Evolutionary conservation across 2,113 vertebrate genomes (phyloP).

Genomic region (Ctenomys sociabilis): DNA sequence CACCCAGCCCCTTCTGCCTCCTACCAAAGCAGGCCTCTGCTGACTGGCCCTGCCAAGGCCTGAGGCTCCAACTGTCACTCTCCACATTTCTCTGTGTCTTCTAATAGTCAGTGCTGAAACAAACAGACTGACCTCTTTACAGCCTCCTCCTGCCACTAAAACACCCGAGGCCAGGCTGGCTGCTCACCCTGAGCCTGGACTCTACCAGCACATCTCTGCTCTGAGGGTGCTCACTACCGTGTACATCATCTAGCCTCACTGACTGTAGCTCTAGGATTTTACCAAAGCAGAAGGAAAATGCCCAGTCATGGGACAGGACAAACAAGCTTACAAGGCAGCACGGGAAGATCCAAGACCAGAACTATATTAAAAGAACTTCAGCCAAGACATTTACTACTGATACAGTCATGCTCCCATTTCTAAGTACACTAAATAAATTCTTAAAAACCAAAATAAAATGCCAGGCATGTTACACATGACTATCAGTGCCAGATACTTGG

Average conservation of each 20-base stretch:
- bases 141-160: neutral
- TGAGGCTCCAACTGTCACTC: neutral
- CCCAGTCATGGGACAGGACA: neutral
- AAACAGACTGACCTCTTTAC: rapidly evolving
- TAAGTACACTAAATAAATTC: neutral
- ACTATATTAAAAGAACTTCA: neutral
- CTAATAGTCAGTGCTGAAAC: rapidly evolving
- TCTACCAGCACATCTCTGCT: rapidly evolving
- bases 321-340: neutral
- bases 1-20: neutral
- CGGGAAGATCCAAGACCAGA: neutral
- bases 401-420: neutral
- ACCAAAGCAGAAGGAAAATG: neutral
- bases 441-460: neutral
- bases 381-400: neutral
- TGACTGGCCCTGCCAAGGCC: rapidly evolving
- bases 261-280: rapidly evolving
- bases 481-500: neutral
- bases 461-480: neutral
- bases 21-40: neutral
- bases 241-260: too few species aligned
- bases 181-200: neutral
- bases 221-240: neutral
- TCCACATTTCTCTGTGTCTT: neutral
- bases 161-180: neutral